A percentile compares a stretch with the other conserved stretches of the same genome.
These are phyloP conservation scores for Ailurus styani DNA, from an alignment of 2,113 vertebrate species.

Conservation along the genomic window DNA sequence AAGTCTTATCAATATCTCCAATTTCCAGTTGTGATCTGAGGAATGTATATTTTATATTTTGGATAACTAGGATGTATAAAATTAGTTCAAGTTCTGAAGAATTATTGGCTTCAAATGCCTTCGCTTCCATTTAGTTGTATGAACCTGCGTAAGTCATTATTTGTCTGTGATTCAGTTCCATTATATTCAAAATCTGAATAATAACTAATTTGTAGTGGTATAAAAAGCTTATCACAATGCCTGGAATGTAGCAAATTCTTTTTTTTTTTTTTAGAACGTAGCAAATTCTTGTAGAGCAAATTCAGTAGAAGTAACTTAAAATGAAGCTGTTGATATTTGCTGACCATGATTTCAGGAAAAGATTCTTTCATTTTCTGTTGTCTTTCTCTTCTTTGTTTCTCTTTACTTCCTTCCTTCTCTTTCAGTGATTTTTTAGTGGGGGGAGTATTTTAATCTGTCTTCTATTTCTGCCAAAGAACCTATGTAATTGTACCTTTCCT, in stretches of 20 bases:
- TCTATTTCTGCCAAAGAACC: slow-evolving; percentile 43
- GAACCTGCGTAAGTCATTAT: background rate
- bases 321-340: background rate
- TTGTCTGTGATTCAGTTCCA: background rate
- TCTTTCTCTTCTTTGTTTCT: background rate
- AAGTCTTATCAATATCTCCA: background rate
- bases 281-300: background rate
- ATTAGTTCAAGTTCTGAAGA: slow-evolving; percentile 5
- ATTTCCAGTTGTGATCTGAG: background rate
- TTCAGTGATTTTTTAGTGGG: background rate
- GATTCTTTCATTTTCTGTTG: background rate
- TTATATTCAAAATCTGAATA: slow-evolving; percentile 1
- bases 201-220: background rate
- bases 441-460: background rate
- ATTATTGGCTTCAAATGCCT: background rate
- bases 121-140: background rate
- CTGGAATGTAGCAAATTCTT: background rate
- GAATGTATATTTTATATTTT: background rate
- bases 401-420: background rate
- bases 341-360: background rate
- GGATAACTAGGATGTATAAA: background rate
- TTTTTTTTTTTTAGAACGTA: too few species aligned
- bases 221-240: background rate
- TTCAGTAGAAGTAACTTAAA: background rate
- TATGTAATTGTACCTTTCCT: slow-evolving; percentile 57